Evolutionary conservation across 2,797 vertebrate genomes (phyloP).

Genomic region (Alfaro cultratus): DNA sequence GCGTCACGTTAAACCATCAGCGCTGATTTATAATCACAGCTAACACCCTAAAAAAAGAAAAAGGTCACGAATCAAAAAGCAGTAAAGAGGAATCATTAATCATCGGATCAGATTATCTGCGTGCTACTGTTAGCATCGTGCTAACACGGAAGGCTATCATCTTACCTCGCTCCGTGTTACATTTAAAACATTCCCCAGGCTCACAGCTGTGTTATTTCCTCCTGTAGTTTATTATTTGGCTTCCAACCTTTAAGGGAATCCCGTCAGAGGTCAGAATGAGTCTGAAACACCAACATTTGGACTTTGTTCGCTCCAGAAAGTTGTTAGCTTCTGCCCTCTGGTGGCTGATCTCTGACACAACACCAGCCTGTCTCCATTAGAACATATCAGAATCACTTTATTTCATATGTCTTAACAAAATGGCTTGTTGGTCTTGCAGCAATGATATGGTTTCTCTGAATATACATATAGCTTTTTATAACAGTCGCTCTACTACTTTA

Average conservation of each 20-base stretch:
- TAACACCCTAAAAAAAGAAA: rapidly evolving
- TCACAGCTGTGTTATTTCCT: rapidly evolving
- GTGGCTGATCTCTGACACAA: constrained; percentile 16
- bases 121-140: constrained; percentile 34
- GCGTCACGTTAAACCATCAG: not conserved
- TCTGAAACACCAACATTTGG: constrained; percentile 11
- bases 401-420: constrained; percentile 69
- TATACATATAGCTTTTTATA: constrained; percentile 70
- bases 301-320: not conserved
- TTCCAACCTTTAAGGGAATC: not conserved
- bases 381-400: constrained; percentile 54
- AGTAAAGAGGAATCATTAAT: not conserved
- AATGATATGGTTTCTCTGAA: constrained; percentile 64
- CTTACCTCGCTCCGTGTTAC: constrained; percentile 33
- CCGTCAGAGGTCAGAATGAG: not conserved
- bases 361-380: not conserved
- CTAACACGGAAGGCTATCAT: constrained; percentile 6
- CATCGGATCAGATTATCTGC: not conserved
- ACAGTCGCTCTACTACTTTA: constrained; percentile 71
- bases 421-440: constrained; percentile 74
- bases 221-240: not conserved
- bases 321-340: constrained; percentile 49
- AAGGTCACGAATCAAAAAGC: not conserved
- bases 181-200: constrained; percentile 1
- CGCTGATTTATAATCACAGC: not conserved